Conservation (phyloP, 2,888 invertebrate species). For the Seira ritae region DNA sequence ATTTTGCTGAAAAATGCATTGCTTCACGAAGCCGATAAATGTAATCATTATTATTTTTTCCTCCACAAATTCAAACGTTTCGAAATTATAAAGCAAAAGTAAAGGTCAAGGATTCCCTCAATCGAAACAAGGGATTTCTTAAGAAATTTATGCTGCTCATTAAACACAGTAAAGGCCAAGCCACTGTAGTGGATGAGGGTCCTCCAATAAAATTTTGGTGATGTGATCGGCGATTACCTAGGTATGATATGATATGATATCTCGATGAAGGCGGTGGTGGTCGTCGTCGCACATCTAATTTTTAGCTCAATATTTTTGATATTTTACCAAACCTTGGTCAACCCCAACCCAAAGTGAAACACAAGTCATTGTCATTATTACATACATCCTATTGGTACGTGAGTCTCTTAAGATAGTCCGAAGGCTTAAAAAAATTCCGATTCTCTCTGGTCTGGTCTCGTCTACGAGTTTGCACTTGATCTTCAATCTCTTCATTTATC, state of each 20-base stretch:
- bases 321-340: no score
- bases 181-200: background rate
- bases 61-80: no score
- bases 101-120: conserved; percentile 40
- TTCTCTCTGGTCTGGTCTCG: background rate
- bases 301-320: no score
- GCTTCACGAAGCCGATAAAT: no score
- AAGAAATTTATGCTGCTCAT: background rate
- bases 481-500: conserved; percentile 50
- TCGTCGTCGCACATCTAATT: background rate
- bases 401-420: background rate
- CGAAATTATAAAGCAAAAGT: background rate
- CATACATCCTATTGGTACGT: no score
- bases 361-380: background rate
- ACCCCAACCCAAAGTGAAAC: background rate
- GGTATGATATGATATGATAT: background rate
- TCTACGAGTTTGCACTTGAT: conserved; percentile 57
- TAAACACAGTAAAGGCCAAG: background rate
- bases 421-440: background rate
- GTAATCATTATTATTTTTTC: no score
- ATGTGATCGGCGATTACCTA: no score
- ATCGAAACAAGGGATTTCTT: conserved; percentile 9
- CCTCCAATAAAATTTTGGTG: conserved; percentile 1
- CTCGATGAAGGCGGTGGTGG: background rate
- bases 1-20: no score